Evolutionary conservation across 1,140 invertebrate species (phyloP).

Genomic region (Oryctes rhinoceros): DNA sequence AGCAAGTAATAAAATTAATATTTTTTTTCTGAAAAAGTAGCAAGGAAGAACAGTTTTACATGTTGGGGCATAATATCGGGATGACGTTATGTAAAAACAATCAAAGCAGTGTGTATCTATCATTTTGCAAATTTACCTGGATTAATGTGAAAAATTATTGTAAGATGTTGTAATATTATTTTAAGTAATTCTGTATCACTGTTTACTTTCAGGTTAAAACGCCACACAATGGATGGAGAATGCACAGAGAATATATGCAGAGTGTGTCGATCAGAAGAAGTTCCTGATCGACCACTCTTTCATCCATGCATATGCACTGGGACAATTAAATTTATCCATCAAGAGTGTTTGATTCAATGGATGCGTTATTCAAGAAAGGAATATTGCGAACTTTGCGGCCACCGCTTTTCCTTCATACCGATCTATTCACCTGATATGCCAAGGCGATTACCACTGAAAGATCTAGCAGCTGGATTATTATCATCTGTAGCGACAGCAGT

Average conservation of each 20-base stretch:
- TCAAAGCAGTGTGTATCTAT: not conserved
- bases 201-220: not conserved
- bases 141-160: constrained; percentile 7
- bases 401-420: constrained; percentile 97
- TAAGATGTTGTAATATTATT: not conserved
- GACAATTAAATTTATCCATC: constrained; percentile 99
- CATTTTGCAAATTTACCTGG: not conserved
- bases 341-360: constrained; percentile 90
- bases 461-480: constrained; percentile 83
- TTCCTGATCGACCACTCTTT: constrained; percentile 75
- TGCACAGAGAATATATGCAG: constrained; percentile 88
- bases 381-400: constrained; percentile 98
- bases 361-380: constrained; percentile 97
- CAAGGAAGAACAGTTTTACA: not conserved
- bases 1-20: not conserved
- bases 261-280: constrained; percentile 94
- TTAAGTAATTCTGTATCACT: not conserved
- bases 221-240: constrained; percentile 2
- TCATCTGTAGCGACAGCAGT: constrained; percentile 90
- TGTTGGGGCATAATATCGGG: not conserved
- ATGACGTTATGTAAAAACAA: not conserved
- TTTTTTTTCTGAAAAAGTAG: constrained; percentile 3
- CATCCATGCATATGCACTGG: constrained; percentile 99
- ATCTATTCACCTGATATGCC: constrained; percentile 99
- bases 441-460: constrained; percentile 88